phyloP scores from a whole-genome alignment of 2,888 invertebrate species.

The Harpalus rufipes region DNA sequence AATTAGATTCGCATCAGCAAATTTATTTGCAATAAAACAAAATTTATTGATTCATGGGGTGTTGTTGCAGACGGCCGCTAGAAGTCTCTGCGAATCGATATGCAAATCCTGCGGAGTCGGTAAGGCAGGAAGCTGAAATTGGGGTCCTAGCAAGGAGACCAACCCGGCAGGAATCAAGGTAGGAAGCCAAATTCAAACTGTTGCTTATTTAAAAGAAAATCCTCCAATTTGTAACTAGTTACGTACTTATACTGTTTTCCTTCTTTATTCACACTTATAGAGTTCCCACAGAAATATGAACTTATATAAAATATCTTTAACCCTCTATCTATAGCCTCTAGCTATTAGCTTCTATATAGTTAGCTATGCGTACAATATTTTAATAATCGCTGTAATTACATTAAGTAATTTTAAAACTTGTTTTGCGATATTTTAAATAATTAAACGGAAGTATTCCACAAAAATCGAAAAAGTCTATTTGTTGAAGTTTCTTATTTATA shows the following conservation, averaged over 20 bases:
- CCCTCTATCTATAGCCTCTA: no score
- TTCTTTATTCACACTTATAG: no score
- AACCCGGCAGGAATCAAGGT: constrained; percentile 11
- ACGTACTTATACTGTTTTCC: background rate
- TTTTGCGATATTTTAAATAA: no score
- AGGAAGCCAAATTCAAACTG: constrained; percentile 15
- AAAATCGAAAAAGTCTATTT: no score
- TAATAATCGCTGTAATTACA: no score
- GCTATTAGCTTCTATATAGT: no score
- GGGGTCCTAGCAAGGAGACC: constrained; percentile 8
- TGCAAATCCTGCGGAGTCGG: constrained; percentile 61
- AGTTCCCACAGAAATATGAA: no score
- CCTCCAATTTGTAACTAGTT: background rate
- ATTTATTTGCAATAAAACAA: constrained; percentile 66
- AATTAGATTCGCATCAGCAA: constrained; percentile 64
- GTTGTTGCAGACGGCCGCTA: constrained; percentile 63
- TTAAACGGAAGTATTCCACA: no score
- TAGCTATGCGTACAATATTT: no score
- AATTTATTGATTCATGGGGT: constrained; percentile 64
- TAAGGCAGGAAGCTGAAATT: constrained; percentile 32
- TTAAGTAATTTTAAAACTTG: no score
- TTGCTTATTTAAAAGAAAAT: background rate
- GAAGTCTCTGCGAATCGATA: constrained; percentile 66
- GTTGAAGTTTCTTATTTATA: no score
- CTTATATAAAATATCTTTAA: no score